A percentile compares a stretch with the other conserved stretches of the same genome.
Evolutionary conservation across 1,140 invertebrate species (phyloP).

Genomic region (Pseudobourletiella spinata): DNA sequence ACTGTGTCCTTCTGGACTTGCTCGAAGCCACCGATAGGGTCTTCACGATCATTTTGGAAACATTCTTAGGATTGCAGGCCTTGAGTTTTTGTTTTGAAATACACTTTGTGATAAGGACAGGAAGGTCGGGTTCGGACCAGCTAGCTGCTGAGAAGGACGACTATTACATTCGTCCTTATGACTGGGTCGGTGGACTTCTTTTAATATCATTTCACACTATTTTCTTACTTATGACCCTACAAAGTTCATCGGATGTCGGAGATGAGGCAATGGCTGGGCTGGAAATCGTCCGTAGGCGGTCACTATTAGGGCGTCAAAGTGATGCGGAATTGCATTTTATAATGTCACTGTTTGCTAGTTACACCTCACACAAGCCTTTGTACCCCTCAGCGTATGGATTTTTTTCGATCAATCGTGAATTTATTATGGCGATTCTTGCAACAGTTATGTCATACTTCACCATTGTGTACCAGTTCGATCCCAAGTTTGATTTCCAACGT

Average conservation of each 20-base stretch:
- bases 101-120: slow-evolving; percentile 18
- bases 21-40: slow-evolving; percentile 25
- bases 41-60: slow-evolving; percentile 14
- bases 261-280: slow-evolving; percentile 31
- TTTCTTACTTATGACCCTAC: background rate
- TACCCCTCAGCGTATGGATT: slow-evolving; percentile 18
- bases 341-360: slow-evolving; percentile 29
- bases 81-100: slow-evolving; percentile 18
- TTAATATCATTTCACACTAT: background rate
- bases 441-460: slow-evolving; percentile 28
- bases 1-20: slow-evolving; percentile 27
- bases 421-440: slow-evolving; percentile 19
- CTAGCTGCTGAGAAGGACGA: background rate
- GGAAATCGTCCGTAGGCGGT: slow-evolving; percentile 26
- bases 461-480: slow-evolving; percentile 27
- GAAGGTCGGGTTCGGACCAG: background rate
- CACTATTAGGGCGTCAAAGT: slow-evolving; percentile 22
- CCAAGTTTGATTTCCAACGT: slow-evolving; percentile 12
- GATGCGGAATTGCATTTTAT: slow-evolving; percentile 31
- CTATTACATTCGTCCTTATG: slow-evolving; percentile 16
- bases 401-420: slow-evolving; percentile 21
- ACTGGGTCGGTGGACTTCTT: slow-evolving; percentile 12
- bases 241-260: slow-evolving; percentile 13
- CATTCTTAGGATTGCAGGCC: background rate
- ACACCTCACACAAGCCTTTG: slow-evolving; percentile 16